Base-by-base conservation (phyloP, 2,797 vertebrate genomes). In the Siniperca scherzeri region DNA sequence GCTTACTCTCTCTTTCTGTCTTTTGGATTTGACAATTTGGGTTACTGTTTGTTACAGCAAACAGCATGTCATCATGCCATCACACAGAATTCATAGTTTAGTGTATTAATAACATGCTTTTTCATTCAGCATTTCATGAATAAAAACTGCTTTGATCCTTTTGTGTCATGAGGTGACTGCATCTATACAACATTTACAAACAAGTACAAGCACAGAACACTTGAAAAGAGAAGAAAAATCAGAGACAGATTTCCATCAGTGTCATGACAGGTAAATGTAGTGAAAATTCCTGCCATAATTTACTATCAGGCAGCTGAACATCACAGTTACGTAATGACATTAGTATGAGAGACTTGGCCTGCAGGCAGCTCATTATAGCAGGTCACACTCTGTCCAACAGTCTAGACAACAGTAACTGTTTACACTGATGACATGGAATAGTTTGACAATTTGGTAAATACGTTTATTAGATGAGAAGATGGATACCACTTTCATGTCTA, bases 331-430 rank as follows among this genome's bases (percentile, higher is more conserved):
- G 61, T 82, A 87, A 90, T 77, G 44, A 76, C 79, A 79, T 80
- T 67, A 79, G 74, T 38, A 57, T 77, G 85, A 90, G 70, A 73
- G 7, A 25, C 14, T 74, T 70, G 77, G 82, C 78, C 52, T 61
- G 69, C 46, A 75, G 79, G 77, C 89, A 82, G 64, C 61, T 90
- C 74, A 80, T 89, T 86, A 86, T 83, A 88, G 73, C 48, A 62
- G 38, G 38, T 72, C 77, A 61, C 67, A 48, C 40, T 76, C 44
- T 60, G 61, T 74, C 17, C 53, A 53, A 14, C 7, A 8, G 78
- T 81, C 70, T 69, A 81, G 84, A 86, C 67, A 50, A 50, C 72
- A 76, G 14, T 48, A 81, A 77, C 81, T 60, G 78, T 81, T 85
- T 67, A 70, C 66, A 67, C 65, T 44, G 52, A 80, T 11, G 42